These are phyloP conservation scores for Scaptomyza montana DNA, from an alignment of 1,140 invertebrate genomes.

Conservation along the genomic window DNA sequence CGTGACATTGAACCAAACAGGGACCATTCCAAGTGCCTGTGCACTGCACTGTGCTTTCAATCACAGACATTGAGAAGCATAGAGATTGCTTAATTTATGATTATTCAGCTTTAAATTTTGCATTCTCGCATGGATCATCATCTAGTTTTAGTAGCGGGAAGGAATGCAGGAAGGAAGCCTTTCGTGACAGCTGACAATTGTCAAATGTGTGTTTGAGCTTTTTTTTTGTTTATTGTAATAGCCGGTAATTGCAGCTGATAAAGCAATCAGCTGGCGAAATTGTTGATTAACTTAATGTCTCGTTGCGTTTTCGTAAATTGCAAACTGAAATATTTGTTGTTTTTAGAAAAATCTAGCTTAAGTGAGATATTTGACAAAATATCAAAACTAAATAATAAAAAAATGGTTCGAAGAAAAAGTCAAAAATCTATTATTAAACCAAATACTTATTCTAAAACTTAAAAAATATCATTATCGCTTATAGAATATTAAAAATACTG, in stretches of 20 bases:
- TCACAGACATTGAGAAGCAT: constrained; percentile 34
- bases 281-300: constrained; percentile 31
- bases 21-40: constrained; percentile 44
- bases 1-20: constrained; percentile 70
- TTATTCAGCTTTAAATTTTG: constrained; percentile 41
- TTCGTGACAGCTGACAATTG: constrained; percentile 71
- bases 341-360: too few relatives aligned
- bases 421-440: too few relatives aligned
- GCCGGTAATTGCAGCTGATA: constrained; percentile 47
- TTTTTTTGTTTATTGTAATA: constrained; percentile 24
- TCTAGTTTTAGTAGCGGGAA: not conserved
- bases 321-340: not conserved
- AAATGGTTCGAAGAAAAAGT: too few relatives aligned
- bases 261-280: constrained; percentile 39
- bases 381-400: not conserved
- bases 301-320: constrained; percentile 3
- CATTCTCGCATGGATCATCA: constrained; percentile 22
- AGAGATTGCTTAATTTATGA: constrained; percentile 33
- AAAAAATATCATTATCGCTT: too few relatives aligned
- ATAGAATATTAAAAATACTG: too few relatives aligned
- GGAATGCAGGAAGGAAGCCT: constrained; percentile 20
- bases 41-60: too few relatives aligned
- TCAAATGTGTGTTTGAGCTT: constrained; percentile 14
- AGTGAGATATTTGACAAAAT: too few relatives aligned
- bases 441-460: too few relatives aligned